Evolutionary conservation across 2,797 vertebrate species (phyloP), one percentile per base, ranked within the genome.

Genomic region (Valencia hispanica): DNA sequence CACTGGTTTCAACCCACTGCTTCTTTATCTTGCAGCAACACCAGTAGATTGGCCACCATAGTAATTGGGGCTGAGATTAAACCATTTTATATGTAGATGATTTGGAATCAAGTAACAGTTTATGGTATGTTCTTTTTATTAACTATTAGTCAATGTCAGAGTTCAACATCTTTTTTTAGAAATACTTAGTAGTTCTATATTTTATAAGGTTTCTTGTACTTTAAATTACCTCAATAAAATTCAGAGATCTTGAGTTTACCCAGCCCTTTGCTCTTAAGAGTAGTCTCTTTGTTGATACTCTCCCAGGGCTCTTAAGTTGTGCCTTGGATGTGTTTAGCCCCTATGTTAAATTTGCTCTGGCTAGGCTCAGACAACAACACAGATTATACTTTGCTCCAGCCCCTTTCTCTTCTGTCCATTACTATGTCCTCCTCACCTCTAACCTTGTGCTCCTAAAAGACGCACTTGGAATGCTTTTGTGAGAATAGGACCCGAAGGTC

Each of bases 1-100:
- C 89, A 93, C 92, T 88, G 84, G 72, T 87, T 92, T 74, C 89
- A 93, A 80, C 91, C 89, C 90, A 92, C 88, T 12, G 55, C 86
- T 91, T 87, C 80, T 82, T 57, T 82, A 89, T 77, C 86, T 87
- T 83, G 88, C 84, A 77, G 82, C 48, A 84, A 82, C 48, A 69
- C 39, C 72, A 41, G 68, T 78, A 93, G 88, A 84, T 69, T 86
- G 92, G 88, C 75, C 91, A 92, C 68, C 74, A 51, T 79, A 79
- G 78, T 75, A 84, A 80, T 88, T 69, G 72, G 27, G 27, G 72
- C 75, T 63, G 51, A 76, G 30, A 81, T 81, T 8, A 57, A 39
- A n/a, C 66, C 6, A 32, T 71, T 77, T 59, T 78, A 22, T 25
- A 43, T 63, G 39, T 12, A 69, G 41, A 74, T 61, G 25, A 83